Evolutionary conservation across 2,888 invertebrate species (phyloP).

Genomic region (Amphimallon solstitiale): DNA sequence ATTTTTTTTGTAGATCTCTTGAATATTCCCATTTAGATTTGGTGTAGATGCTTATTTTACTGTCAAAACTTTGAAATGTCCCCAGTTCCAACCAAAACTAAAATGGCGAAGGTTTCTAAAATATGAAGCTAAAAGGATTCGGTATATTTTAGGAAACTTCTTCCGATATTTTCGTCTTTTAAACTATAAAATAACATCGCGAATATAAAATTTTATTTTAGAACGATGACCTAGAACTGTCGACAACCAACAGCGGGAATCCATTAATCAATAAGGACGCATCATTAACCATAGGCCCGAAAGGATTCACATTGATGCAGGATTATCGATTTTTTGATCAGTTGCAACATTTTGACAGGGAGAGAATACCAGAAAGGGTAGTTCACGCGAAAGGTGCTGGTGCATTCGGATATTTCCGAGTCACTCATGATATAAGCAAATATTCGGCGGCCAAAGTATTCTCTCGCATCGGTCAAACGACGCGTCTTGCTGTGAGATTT

Average conservation of each 20-base stretch:
- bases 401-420: conserved; percentile 86
- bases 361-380: conserved; percentile 95
- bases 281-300: conserved; percentile 83
- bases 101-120: too few species aligned
- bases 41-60: too few species aligned
- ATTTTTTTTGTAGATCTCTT: too few species aligned
- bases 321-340: conserved; percentile 84
- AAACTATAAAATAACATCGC: neutral
- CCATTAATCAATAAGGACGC: conserved; percentile 84
- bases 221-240: conserved; percentile 65
- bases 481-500: conserved; percentile 80
- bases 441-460: conserved; percentile 85
- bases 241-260: conserved; percentile 84
- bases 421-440: conserved; percentile 84
- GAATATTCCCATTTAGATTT: too few species aligned
- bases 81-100: too few species aligned
- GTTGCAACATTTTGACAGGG: conserved; percentile 85
- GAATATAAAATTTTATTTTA: conserved; percentile 4
- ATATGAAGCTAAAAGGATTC: too few species aligned
- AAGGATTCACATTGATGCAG: conserved; percentile 87
- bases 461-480: conserved; percentile 79
- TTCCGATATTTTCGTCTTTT: neutral
- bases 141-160: conserved; percentile 4
- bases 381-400: conserved; percentile 97
- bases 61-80: too few species aligned